Base-by-base conservation (phyloP, 2,888 invertebrate genomes). In the Cremastinae sp. region DNA sequence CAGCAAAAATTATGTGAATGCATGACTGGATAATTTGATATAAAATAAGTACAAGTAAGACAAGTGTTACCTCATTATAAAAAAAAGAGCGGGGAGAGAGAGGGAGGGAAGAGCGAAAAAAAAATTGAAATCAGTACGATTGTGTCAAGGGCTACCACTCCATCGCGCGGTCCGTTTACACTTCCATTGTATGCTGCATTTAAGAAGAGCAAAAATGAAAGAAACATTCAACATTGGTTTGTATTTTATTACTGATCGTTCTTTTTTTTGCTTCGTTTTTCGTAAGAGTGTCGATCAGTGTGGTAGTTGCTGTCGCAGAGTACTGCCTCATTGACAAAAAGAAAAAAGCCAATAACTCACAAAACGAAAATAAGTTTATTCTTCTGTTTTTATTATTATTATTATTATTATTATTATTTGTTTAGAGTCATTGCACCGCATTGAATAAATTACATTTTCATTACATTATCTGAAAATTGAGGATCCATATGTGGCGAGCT, bases 391-490 rank as follows among this genome's bases (percentile, higher is more conserved):
- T 5, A 28, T 28, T n/a, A n/a, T n/a, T n/a, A n/a, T n/a, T n/a
- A n/a, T n/a, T n/a, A n/a, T n/a, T n/a, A n/a, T n/a, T n/a, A n/a
- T n/a, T n/a, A n/a, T n/a, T 87, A 90, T 89, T 89, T 89, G 89
- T 86, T 89, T 90, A 89, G 89, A 89, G 89, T 90, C 89, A 89
- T 89, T 90, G 90, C 90, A 90, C 90, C 89, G 88, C 90, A 90
- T 90, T 89, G 88, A 90, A 90, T 90, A 90, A 90, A 90, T 89
- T 89, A 90, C 90, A 90, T 90, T 90, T 90, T 90, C 90, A 90
- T 90, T 89, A 90, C 88, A 89, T 76, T 77, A 76, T 72, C 56
- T 74, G 49, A 66, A 75, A 72, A 47, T 45, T 53, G 34, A 51
- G 47, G 54, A 20, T 0, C 8, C 49, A 51, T 51, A 45, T 22